phyloP scores from a whole-genome alignment of 2,888 invertebrate genomes.

The Cephus rjabovi region DNA sequence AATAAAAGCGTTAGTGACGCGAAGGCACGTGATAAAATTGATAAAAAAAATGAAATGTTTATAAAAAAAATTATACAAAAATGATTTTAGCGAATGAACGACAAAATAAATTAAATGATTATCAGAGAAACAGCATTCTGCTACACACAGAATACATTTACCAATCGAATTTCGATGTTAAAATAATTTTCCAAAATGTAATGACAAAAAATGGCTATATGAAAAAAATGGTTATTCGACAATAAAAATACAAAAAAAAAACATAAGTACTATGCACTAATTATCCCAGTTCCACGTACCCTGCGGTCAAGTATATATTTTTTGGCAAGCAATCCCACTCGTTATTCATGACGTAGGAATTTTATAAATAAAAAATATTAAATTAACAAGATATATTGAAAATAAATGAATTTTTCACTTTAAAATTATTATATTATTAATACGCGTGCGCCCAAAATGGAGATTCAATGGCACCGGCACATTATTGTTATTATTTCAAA shows the following conservation, averaged over 20 bases:
- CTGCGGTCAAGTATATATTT: background rate
- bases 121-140: too few species aligned
- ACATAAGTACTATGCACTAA: background rate
- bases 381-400: background rate
- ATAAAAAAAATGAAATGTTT: too few species aligned
- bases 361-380: background rate
- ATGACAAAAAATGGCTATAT: background rate
- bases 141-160: background rate
- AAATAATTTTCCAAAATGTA: background rate
- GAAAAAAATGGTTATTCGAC: background rate
- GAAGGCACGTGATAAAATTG: background rate
- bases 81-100: too few species aligned
- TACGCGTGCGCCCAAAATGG: background rate
- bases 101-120: too few species aligned
- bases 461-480: background rate
- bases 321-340: background rate
- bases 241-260: background rate
- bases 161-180: background rate
- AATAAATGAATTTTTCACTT: background rate
- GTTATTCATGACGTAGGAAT: background rate
- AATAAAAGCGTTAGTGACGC: background rate
- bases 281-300: background rate
- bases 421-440: background rate
- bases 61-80: too few species aligned
- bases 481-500: background rate